Evolutionary conservation across 2,797 vertebrate species (phyloP).

Genomic region (Selene dorsalis): DNA sequence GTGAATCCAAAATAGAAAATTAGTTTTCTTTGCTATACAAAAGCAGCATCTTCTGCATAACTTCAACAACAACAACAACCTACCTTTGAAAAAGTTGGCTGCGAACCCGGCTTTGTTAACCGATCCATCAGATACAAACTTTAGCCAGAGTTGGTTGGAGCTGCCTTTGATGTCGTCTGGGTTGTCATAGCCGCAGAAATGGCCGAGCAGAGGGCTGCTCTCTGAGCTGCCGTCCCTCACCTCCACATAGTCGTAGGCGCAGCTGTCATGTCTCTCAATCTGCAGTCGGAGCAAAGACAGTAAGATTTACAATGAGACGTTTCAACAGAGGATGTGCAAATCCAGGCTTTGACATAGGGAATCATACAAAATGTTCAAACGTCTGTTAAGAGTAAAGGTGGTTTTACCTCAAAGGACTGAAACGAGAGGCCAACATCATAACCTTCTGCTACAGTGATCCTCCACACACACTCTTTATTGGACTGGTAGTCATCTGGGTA

Average conservation of each 20-base stretch:
- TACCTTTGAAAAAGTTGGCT: constrained; percentile 96
- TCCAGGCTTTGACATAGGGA: no score
- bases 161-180: constrained; percentile 93
- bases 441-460: constrained; percentile 91
- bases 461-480: constrained; percentile 95
- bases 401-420: constrained; percentile 94
- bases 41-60: neutral
- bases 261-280: constrained; percentile 95
- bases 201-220: constrained; percentile 88
- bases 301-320: neutral
- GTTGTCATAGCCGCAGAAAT: constrained; percentile 94
- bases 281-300: constrained; percentile 58
- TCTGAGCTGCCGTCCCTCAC: constrained; percentile 91
- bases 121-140: constrained; percentile 94
- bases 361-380: neutral
- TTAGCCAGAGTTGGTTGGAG: constrained; percentile 95
- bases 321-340: neutral
- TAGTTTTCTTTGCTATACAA: neutral
- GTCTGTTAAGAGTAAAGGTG: neutral
- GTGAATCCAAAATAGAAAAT: constrained; percentile 10
- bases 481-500: constrained; percentile 97
- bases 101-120: constrained; percentile 97
- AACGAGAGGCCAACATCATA: constrained; percentile 94
- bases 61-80: neutral
- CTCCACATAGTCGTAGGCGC: constrained; percentile 95